phyloP scores from a whole-genome alignment of 2,888 invertebrate genomes.

The Pheosia gnoma region DNA sequence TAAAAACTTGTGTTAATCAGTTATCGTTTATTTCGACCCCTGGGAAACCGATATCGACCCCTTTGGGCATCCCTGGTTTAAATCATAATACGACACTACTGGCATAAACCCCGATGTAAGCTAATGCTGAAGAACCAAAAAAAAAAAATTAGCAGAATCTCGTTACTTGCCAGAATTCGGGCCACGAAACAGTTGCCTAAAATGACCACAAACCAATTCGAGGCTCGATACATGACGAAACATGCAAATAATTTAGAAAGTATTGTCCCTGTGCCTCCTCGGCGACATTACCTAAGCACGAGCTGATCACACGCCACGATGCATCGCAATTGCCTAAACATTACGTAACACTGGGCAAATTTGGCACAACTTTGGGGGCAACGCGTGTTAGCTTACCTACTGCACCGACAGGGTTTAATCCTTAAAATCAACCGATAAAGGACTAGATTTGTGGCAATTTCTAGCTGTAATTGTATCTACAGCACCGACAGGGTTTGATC shows the following conservation, averaged over 20 bases:
- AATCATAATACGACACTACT: no score
- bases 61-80: no score
- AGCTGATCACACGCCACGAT: conserved; percentile 13
- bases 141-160: no score
- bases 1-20: no score
- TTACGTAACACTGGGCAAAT: not conserved
- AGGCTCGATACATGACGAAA: not conserved
- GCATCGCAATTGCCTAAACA: conserved; percentile 10
- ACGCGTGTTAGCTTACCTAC: not conserved
- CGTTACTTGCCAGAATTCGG: no score
- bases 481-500: no score
- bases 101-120: no score
- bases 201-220: not conserved
- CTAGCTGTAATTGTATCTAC: no score
- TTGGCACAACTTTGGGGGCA: not conserved
- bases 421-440: no score
- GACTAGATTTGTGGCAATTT: no score
- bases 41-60: no score
- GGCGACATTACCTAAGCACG: conserved; percentile 7
- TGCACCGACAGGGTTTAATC: not conserved
- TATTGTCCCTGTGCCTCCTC: not conserved
- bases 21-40: no score
- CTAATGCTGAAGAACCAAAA: not conserved
- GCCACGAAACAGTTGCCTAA: not conserved
- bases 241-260: conserved; percentile 2